Conservation (phyloP, 2,113 vertebrate species). For the Rhinolophus sinicus region DNA sequence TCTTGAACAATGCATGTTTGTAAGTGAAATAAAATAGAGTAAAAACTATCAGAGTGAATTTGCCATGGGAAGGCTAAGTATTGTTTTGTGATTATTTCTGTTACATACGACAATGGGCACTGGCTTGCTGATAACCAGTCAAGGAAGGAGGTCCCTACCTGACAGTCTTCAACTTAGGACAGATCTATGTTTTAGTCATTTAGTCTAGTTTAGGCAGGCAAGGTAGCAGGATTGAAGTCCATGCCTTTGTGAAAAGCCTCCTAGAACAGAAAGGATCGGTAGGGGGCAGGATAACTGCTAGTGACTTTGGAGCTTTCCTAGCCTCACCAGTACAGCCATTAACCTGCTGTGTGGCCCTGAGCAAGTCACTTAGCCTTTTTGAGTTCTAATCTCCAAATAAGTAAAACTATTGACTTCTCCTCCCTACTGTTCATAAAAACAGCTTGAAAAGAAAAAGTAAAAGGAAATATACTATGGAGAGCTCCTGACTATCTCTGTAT, state of each 20-base stretch:
- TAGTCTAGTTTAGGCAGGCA: neutral
- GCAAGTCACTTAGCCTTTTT: neutral
- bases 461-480: neutral
- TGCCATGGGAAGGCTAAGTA: too few relatives aligned
- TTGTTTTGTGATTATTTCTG: too few relatives aligned
- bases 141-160: neutral
- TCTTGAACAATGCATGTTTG: too few relatives aligned
- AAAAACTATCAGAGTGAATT: too few relatives aligned
- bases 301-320: neutral
- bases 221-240: neutral
- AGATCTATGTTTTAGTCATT: neutral
- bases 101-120: too few relatives aligned
- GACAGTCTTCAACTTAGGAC: neutral
- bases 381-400: neutral
- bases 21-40: too few relatives aligned
- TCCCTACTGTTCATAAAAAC: neutral
- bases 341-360: neutral
- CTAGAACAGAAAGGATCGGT: neutral
- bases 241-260: neutral
- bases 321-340: neutral
- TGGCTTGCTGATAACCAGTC: neutral
- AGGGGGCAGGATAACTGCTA: neutral
- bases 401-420: neutral
- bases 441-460: neutral
- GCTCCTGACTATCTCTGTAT: neutral